Evolutionary conservation across 2,113 vertebrate species (phyloP), one percentile per base, ranked within the genome.

Genomic region (Neogobius melanostomus): DNA sequence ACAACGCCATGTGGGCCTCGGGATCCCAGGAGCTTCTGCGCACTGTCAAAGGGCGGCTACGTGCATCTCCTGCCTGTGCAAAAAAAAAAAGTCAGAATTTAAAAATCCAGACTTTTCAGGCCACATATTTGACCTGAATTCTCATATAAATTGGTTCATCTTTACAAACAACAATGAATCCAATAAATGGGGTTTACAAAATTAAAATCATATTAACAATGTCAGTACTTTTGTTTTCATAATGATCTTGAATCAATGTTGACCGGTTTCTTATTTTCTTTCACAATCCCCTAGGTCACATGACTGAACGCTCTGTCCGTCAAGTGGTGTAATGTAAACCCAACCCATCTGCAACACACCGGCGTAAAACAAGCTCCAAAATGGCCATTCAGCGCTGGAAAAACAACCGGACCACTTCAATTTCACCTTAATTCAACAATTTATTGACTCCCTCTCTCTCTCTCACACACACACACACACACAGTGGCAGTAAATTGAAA

Each of bases 1-100:
- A 90, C 85, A 89, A 87, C 88, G 82, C 83, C 89, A 87, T 88
- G 88, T 87, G 91, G 86, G 78, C 77, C 82, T 82, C 69, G 63
- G 53, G 74, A 28, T 89, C 90, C 87, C 85, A 62, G 57, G 83
- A 85, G 87, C 86, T 69, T 5, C 36, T 1, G 65, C 79, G 87
- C 82, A 91, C 76, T 86, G 75, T 77, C 75, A 68, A 61, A 11
- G 66, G 44, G 12, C 51, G 65, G 54, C 57, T 68, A 11, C 42
- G 59, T 61, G 59, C 59, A 43, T 11, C 11, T 56, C 17, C 6
- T 11, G 53, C 15, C 53, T 11, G 53, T 3, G 3, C 8, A 56
- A 56, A 56, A 21, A 56, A 21, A 21, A 56, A 21, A 21, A 21
- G 21, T 11, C n/a, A 3, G 8, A 3, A 16, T 50, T 17, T 53